Evolutionary conservation across 2,797 vertebrate species (phyloP), one percentile per base, ranked within the genome.

Genomic region (Hapalemur alaotrensis): DNA sequence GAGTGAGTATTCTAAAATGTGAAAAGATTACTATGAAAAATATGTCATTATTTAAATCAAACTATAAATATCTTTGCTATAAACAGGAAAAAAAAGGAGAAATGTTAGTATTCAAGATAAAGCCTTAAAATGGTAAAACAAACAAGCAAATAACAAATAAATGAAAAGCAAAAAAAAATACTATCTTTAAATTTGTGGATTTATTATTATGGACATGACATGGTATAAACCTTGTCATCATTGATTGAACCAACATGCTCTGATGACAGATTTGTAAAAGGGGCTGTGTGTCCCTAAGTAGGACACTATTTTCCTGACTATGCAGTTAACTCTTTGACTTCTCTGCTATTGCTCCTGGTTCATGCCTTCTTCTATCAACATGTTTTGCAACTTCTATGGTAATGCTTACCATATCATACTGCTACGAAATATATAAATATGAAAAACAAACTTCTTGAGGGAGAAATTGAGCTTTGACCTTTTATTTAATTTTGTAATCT

Each of bases 21-120:
- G 81, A 94, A 95, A 91, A 91, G 79, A 95, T 89, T 76, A 46
- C 86, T 91, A 17, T 67, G 73, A 72, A 88, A 89, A 92, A 90
- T 86, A 48, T n/a, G 92, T 85, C 25, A 8, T 93, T 97, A 80
- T 35, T 93, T 93, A 93, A 91, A 52, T 57, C 20, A 61, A 92
- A 76, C 38, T 82, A 23, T 38, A 93, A 91, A n/a, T 89, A n/a
- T 32, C 73, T 96, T 95, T 95, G 13, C 59, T 54, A 38, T 35
- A 89, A 63, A 89, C 52, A 59, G n/a, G 59, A 61, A 43, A 79
- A 70, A 70, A 88, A 87, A 72, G 14, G 41, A 95, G 73, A 72
- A 70, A 89, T 75, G 65, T 69, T 79, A 96, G 73, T 61, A 84
- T 70, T 95, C 32, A 93, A 84, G 69, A 95, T 8, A 72, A 85